These are phyloP conservation scores for Ondatra zibethicus DNA, from an alignment of 2,113 vertebrate species.

Conservation along the genomic window DNA sequence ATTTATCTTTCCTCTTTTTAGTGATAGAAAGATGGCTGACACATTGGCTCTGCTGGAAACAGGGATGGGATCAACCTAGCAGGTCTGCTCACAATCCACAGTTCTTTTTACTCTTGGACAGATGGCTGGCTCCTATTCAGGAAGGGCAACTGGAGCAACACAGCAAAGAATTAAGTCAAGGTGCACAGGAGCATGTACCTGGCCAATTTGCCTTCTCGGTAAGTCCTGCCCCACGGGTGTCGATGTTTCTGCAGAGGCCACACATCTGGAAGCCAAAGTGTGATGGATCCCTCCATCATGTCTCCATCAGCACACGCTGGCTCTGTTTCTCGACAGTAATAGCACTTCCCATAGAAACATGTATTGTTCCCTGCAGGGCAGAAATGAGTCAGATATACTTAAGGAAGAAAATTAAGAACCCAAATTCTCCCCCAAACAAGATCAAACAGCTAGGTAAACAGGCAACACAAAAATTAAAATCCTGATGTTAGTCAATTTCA, in stretches of 20 bases:
- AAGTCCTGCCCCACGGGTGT: conserved; percentile 98
- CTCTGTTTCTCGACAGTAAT: conserved; percentile 98
- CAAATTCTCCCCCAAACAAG: not conserved
- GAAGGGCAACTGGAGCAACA: not conserved
- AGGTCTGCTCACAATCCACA: not conserved
- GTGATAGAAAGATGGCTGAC: not conserved
- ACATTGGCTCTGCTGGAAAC: not conserved
- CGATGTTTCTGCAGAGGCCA: conserved; percentile 99
- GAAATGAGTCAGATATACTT: conserved; percentile 1
- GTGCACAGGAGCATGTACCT: conserved; percentile 85
- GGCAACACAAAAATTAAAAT: not conserved
- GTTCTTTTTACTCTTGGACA: not conserved
- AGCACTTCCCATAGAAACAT: conserved; percentile 99
- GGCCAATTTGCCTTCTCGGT: conserved; percentile 97
- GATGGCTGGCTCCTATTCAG: not conserved
- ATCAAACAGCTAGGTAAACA: not conserved
- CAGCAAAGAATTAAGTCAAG: not conserved
- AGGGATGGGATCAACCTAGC: not conserved
- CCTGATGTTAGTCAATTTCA: not conserved
- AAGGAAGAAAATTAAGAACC: not conserved
- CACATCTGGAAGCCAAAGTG: conserved; percentile 97
- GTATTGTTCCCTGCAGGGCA: conserved; percentile 93
- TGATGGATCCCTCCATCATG: conserved; percentile 96
- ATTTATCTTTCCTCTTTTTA: not conserved
- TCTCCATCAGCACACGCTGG: conserved; percentile 96